Evolutionary conservation across 92 coral and sea anemone species (phyloP), one percentile per base, ranked within the genome.

Genomic region (Chrysogorgia sp.): DNA sequence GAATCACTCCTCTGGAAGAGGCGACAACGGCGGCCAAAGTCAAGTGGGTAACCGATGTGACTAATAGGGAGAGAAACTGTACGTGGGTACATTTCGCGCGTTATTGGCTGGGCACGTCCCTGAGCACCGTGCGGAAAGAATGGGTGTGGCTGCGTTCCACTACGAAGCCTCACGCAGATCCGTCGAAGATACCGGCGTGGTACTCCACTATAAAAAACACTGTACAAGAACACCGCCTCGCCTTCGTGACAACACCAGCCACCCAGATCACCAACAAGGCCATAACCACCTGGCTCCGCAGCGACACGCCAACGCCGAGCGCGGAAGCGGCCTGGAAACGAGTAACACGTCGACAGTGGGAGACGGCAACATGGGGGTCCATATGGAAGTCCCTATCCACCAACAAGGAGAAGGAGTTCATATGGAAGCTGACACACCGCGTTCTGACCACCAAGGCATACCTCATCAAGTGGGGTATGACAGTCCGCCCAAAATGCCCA

Each of bases 91-190:
- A 66, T 22, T 63, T 12, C 17, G 76, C 75, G 2, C 66, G 76
- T 6, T 79, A 79, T 26, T 79, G 76, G 83, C 58, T 67, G 4
- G 83, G 76, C 41, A 30, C 19, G 14, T 12, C 29, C 15, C 55
- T 65, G 17, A 67, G 75, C 3, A 31, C 26, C 7, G 23, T 67
- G 14, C 17, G 50, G 0, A n/a, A 45, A 0, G 66, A 67, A 50
- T 79, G 76, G 83, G 17, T 12, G 20, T 79, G 83, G 83, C 37
- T 65, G 31, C 28, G 74, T 22, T 32, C 33, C 45, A 64, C 48
- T 26, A 37, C 25, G 29, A 58, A 32, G 10, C 83, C 83, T 2
- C 83, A 65, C n/a, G 55, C 75, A 23, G 83, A 79, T 48, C 83
- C 76, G 10, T 7, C 6, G 37, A 22, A 20, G 17, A 41, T 29